Conservation (phyloP, 2,888 invertebrate genomes). For the Chrysolina haemoptera region DNA sequence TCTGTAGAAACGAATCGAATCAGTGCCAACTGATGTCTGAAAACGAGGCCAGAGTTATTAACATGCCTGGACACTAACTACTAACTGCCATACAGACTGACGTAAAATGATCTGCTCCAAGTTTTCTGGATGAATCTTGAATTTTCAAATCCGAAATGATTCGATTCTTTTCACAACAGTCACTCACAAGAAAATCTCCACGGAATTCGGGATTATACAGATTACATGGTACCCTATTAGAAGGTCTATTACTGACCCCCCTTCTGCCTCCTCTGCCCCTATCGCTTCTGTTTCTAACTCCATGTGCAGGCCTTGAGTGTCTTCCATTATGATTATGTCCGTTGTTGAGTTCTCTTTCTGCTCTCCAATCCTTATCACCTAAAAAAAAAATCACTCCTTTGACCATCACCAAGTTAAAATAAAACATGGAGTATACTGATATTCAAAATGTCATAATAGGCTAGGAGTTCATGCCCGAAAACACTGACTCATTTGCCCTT, state of each 20-base stretch:
- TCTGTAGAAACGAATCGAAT: too few relatives aligned
- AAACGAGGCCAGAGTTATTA: too few relatives aligned
- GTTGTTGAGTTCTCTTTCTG: conserved; percentile 59
- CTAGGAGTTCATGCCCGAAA: too few relatives aligned
- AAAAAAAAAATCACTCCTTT: not conserved
- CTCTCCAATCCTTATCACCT: conserved; percentile 65
- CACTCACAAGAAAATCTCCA: conserved; percentile 69
- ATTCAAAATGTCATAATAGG: too few relatives aligned
- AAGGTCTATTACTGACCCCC: conserved; percentile 68
- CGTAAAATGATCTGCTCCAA: not conserved
- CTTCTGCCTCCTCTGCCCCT: conserved; percentile 71
- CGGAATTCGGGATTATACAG: conserved; percentile 71
- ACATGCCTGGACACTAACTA: too few relatives aligned
- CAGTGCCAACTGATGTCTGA: too few relatives aligned
- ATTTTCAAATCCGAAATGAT: not conserved
- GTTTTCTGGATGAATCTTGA: not conserved
- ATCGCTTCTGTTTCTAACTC: conserved; percentile 69
- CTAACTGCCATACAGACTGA: too few relatives aligned
- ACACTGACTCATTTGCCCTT: too few relatives aligned
- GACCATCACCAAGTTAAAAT: too few relatives aligned
- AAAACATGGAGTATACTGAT: too few relatives aligned
- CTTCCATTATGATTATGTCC: conserved; percentile 56
- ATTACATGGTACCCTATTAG: conserved; percentile 69
- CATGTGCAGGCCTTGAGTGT: conserved; percentile 66
- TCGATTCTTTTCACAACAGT: not conserved